Base-by-base conservation (phyloP, 2,888 invertebrate genomes). In the Drosophila subsilvestris region DNA sequence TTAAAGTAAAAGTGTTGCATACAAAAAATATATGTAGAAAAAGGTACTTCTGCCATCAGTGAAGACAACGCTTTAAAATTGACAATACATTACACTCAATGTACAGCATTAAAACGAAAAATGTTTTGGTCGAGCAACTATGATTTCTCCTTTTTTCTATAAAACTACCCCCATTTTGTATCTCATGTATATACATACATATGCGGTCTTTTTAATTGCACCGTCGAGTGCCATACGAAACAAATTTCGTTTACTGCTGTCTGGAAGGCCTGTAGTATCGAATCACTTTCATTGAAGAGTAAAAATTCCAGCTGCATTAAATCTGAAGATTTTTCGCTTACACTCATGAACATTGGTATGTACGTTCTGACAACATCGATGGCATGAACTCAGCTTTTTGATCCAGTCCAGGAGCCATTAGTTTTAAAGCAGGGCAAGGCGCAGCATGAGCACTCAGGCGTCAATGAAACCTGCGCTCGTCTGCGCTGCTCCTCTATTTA, bases 21-120 rank as follows among this genome's bases (percentile, higher is more conserved):
- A n/a, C n/a, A 67, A 58, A 61, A 54, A 65, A 69, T 57, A 59
- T 50, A 67, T 58, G 68, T 50, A 68, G 27, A 50, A 66, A 68
- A 83, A 84, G 61, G 75, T 75, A 20, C 43, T 32, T 27, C 62
- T n/a, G n/a, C n/a, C n/a, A n/a, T n/a, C n/a, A n/a, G n/a, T n/a
- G n/a, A n/a, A n/a, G 9, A 29, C 10, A 3, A 9, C 29, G 50
- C 27, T 50, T 56, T 66, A 45, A 29, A 66, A 59, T 51, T 51
- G 29, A 55, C 42, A 17, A 59, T 29, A 1, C 29, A 10, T 29
- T 32, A 5, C 32, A 32, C 12, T 32, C 32, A 12, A 32, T 32
- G 12, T 32, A 12, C 12, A 12, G 12, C 12, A 32, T 32, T n/a
- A n/a, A n/a, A n/a, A n/a, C n/a, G n/a, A n/a, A n/a, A n/a, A n/a